Percentiles rank a stretch among this genome's conserved stretches.
These are phyloP conservation scores for Chrysocyon brachyurus DNA, from an alignment of 2,797 vertebrate genomes.

Conservation along the genomic window DNA sequence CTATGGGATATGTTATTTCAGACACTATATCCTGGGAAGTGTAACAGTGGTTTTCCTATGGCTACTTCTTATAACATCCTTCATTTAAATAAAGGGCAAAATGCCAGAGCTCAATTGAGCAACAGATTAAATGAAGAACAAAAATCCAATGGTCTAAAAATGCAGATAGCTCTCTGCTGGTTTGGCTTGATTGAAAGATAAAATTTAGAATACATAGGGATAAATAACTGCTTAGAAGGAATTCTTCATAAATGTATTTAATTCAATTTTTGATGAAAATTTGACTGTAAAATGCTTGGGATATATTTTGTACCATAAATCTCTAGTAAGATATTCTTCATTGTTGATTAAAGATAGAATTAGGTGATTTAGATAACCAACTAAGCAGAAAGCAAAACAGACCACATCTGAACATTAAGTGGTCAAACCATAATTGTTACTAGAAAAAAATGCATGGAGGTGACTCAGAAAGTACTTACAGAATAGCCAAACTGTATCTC, in stretches of 20 bases:
- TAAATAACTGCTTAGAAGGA: neutral
- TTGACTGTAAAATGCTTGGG: neutral
- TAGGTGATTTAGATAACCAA: neutral
- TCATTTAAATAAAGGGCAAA: slow-evolving; percentile 42
- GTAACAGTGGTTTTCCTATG: slow-evolving; percentile 30
- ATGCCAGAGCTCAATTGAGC: slow-evolving; percentile 23
- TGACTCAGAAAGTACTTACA: neutral
- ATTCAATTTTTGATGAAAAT: neutral
- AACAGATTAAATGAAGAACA: neutral
- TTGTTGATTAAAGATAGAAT: neutral
- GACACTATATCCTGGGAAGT: slow-evolving; percentile 15
- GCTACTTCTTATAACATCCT: neutral
- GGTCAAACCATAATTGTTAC: neutral
- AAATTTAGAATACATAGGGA: neutral
- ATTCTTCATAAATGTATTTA: neutral
- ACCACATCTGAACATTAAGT: neutral
- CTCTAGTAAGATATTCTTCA: neutral
- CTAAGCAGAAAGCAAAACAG: neutral
- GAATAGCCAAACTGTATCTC: neutral
- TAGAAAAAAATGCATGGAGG: neutral
- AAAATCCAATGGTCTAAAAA: neutral
- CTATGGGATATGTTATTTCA: slow-evolving; percentile 53
- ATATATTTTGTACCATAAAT: neutral
- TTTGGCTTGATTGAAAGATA: neutral
- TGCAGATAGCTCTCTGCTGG: neutral